These are phyloP conservation scores for Dryobates pubescens DNA, from an alignment of 2,797 vertebrate species.

Conservation along the genomic window DNA sequence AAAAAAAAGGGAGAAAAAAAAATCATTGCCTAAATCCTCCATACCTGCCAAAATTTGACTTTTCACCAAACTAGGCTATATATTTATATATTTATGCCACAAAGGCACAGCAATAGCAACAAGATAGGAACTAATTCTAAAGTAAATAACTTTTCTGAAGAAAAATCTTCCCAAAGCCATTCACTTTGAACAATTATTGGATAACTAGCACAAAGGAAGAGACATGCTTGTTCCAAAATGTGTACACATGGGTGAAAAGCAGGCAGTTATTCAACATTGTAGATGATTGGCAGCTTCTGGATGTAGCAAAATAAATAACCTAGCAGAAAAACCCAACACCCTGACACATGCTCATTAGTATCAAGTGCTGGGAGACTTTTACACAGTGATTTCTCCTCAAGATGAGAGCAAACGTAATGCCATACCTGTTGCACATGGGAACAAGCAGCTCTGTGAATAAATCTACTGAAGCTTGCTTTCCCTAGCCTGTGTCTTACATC, in stretches of 20 bases:
- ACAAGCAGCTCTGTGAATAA: neutral
- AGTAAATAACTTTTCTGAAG: neutral
- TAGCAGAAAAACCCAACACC: neutral
- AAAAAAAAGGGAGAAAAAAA: neutral
- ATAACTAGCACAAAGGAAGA: neutral
- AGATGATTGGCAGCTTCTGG: neutral
- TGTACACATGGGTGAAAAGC: neutral
- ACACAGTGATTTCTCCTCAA: neutral
- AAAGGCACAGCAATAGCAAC: neutral
- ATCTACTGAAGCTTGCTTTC: neutral
- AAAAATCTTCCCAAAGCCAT: neutral
- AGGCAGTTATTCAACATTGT: neutral
- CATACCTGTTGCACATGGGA: neutral
- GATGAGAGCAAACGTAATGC: neutral
- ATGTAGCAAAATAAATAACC: neutral
- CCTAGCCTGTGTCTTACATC: neutral
- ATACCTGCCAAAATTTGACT: neutral
- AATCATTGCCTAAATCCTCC: neutral
- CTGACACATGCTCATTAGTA: neutral
- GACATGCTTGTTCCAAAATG: neutral
- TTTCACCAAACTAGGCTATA: neutral
- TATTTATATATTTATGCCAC: neutral
- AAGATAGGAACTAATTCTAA: neutral
- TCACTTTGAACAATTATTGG: neutral
- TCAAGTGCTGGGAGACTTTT: neutral